Percentiles rank a stretch among this genome's conserved stretches.
Conservation (phyloP, 1,140 invertebrate genomes). For the Zaprionus vittiger region DNA sequence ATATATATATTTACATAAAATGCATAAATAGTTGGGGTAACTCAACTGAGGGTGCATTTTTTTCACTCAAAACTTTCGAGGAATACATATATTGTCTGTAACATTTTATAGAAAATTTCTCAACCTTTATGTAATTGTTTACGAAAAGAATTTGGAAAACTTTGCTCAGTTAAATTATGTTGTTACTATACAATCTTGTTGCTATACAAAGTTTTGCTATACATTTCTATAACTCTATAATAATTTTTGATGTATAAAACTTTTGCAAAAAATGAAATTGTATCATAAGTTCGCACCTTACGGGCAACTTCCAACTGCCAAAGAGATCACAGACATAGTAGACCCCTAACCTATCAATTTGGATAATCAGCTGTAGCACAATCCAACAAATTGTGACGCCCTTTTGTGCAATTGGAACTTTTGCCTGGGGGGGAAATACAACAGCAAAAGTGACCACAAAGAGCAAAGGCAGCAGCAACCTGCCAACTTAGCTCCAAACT, state of each 20-base stretch:
- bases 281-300: too few species aligned
- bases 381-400: constrained; percentile 46
- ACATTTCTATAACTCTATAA: neutral
- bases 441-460: neutral
- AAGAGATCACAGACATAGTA: neutral
- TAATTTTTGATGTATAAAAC: neutral
- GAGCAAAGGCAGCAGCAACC: constrained; percentile 13
- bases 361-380: constrained; percentile 50
- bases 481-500: constrained; percentile 57
- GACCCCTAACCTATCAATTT: constrained; percentile 39
- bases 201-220: too few species aligned
- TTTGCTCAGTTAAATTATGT: neutral
- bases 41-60: neutral
- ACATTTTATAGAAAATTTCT: neutral
- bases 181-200: neutral
- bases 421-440: constrained; percentile 50
- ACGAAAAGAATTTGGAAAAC: neutral
- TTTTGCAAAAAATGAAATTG: too few species aligned
- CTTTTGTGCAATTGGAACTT: constrained; percentile 39
- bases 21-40: constrained; percentile 4
- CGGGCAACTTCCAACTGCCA: neutral
- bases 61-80: neutral
- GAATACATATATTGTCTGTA: neutral
- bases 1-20: neutral
- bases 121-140: neutral